These are phyloP conservation scores for Zingel zingel DNA, from an alignment of 2,113 vertebrate genomes.

Conservation along the genomic window DNA sequence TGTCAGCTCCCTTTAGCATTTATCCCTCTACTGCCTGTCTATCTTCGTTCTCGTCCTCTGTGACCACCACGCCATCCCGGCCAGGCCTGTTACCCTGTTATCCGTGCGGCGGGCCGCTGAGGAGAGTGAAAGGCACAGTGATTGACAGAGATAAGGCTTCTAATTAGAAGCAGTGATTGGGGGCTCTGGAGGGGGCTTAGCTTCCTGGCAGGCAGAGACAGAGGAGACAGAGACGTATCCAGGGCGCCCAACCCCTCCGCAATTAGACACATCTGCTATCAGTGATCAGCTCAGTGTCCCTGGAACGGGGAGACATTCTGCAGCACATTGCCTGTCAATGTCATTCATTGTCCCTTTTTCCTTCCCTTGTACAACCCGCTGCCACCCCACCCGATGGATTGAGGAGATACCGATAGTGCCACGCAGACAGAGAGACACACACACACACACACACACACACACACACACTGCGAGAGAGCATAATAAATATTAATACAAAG, in stretches of 20 bases:
- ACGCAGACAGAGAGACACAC: neutral
- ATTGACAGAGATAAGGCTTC: slow-evolving; percentile 81
- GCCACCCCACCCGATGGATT: slow-evolving; percentile 51
- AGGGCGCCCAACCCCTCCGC: slow-evolving; percentile 64
- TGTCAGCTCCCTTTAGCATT: slow-evolving; percentile 30
- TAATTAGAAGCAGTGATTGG: slow-evolving; percentile 79
- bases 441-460: slow-evolving; percentile 5
- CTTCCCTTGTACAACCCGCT: slow-evolving; percentile 46
- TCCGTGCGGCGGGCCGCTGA: slow-evolving; percentile 49
- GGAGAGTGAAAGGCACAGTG: slow-evolving; percentile 62
- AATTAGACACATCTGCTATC: slow-evolving; percentile 83
- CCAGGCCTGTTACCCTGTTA: slow-evolving; percentile 47
- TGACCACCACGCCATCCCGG: slow-evolving; percentile 38
- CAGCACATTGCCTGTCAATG: slow-evolving; percentile 75
- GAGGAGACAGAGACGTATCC: slow-evolving; percentile 73
- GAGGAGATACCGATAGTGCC: slow-evolving; percentile 52
- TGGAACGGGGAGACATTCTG: slow-evolving; percentile 59
- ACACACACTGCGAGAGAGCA: neutral
- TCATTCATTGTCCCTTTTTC: slow-evolving; percentile 77
- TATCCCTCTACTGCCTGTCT: slow-evolving; percentile 18
- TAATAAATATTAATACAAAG: slow-evolving; percentile 41
- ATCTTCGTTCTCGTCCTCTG: slow-evolving; percentile 26
- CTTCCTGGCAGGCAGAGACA: slow-evolving; percentile 72
- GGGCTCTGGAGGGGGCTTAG: slow-evolving; percentile 72
- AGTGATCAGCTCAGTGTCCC: slow-evolving; percentile 74